Conservation (phyloP, 1,140 invertebrate genomes). For the Drosophila arizonae region DNA sequence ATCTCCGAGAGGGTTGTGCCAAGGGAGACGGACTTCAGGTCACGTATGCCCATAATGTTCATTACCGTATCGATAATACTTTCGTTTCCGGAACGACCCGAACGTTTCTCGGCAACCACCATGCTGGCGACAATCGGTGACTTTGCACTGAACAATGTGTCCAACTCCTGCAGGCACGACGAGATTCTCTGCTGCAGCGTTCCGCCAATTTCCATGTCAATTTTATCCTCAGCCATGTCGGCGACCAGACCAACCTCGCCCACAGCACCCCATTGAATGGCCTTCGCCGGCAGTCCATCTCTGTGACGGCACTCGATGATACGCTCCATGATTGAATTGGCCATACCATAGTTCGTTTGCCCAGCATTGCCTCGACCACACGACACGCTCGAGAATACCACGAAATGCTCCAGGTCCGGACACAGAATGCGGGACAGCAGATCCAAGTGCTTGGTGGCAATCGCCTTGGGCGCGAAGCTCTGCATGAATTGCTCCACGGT, state of each 20-base stretch:
- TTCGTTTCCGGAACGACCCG: constrained; percentile 84
- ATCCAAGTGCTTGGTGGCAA: constrained; percentile 86
- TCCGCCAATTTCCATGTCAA: constrained; percentile 90
- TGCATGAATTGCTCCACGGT: constrained; percentile 84
- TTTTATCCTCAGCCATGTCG: constrained; percentile 91
- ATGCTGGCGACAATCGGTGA: constrained; percentile 89
- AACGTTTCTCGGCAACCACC: constrained; percentile 89
- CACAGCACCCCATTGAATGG: constrained; percentile 89
- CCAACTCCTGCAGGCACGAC: constrained; percentile 88
- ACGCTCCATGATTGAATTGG: constrained; percentile 89
- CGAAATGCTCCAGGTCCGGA: constrained; percentile 86
- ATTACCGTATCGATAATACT: constrained; percentile 87
- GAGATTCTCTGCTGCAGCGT: constrained; percentile 92
- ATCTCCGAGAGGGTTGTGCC: constrained; percentile 91
- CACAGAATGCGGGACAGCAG: constrained; percentile 85
- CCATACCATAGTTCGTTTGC: constrained; percentile 93
- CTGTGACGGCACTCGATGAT: constrained; percentile 86
- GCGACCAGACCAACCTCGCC: constrained; percentile 90
- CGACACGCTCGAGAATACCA: constrained; percentile 93
- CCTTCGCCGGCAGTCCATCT: constrained; percentile 86
- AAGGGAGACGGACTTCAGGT: constrained; percentile 87
- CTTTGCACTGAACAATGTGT: constrained; percentile 87
- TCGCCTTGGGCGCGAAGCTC: constrained; percentile 85
- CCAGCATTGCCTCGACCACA: constrained; percentile 95
- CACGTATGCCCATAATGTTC: constrained; percentile 85